Percentiles rank a stretch among this genome's conserved stretches.
Evolutionary conservation across 2,113 vertebrate species (phyloP).

Genomic region (Mirounga angustirostris): DNA sequence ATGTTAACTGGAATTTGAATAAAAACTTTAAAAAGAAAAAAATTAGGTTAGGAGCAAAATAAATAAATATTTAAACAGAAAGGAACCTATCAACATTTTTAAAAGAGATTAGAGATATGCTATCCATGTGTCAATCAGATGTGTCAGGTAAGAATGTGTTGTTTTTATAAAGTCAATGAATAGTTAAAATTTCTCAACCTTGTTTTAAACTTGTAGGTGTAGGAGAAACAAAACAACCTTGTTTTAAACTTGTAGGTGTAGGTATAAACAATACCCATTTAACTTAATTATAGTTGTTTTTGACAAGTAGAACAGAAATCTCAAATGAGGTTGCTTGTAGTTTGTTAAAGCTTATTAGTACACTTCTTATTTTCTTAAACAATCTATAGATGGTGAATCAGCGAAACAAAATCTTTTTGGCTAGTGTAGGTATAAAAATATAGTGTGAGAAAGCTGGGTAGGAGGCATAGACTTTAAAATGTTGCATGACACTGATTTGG

Average conservation of each 20-base stretch:
- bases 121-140: not conserved
- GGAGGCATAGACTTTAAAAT: not conserved
- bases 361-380: not conserved
- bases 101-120: not conserved
- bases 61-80: not conserved
- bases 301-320: not conserved
- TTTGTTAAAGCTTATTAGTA: conserved; percentile 22
- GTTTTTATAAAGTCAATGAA: conserved; percentile 45
- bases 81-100: conserved; percentile 28
- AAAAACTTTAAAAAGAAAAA: not conserved
- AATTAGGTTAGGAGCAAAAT: not conserved
- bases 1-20: not conserved
- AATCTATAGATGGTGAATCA: not conserved
- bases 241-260: conserved; percentile 11
- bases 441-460: not conserved
- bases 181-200: not conserved
- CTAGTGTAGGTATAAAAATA: not conserved
- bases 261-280: conserved; percentile 30
- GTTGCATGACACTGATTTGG: not conserved
- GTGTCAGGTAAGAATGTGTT: not conserved
- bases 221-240: conserved; percentile 26
- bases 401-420: conserved; percentile 24
- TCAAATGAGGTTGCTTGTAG: conserved; percentile 30
- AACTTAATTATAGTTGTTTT: conserved; percentile 55
- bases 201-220: conserved; percentile 17